Conservation (phyloP, 2,797 vertebrate genomes). For the Kryptolebias ocellatus region DNA sequence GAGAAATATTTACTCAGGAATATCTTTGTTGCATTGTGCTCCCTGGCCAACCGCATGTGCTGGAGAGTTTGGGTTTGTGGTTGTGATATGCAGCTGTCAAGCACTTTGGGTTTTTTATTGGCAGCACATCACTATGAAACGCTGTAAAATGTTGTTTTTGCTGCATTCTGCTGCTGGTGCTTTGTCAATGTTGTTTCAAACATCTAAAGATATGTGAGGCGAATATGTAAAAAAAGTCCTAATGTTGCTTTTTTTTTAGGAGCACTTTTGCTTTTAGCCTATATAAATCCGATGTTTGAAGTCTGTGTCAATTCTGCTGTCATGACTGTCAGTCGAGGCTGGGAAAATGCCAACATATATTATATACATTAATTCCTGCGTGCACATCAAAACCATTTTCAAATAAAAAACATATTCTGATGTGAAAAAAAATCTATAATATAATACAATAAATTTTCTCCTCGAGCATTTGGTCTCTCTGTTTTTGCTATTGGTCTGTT, state of each 20-base stretch:
- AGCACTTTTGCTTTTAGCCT: too few species aligned
- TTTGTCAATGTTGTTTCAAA: neutral
- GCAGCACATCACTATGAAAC: constrained; percentile 38
- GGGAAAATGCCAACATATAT: too few species aligned
- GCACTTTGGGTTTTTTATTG: constrained; percentile 58
- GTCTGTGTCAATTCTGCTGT: too few species aligned
- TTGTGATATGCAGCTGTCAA: too few species aligned
- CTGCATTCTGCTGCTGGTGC: too few species aligned
- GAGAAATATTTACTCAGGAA: constrained; percentile 73
- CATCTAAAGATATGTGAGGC: too few species aligned
- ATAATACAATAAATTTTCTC: constrained; percentile 27
- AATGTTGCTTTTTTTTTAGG: too few species aligned
- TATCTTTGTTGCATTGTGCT: constrained; percentile 57
- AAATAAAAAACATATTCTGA: constrained; percentile 11
- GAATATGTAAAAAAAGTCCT: too few species aligned
- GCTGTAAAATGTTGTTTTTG: neutral
- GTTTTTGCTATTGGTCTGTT: constrained; percentile 11
- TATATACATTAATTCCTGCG: too few species aligned
- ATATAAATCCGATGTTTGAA: too few species aligned
- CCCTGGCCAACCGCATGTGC: constrained; percentile 15
- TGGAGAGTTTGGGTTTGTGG: too few species aligned
- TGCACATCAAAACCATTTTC: neutral
- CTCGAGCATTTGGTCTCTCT: constrained; percentile 3
- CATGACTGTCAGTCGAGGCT: too few species aligned
- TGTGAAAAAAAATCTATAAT: constrained; percentile 32